Evolutionary conservation across 2,113 vertebrate species (phyloP), one percentile per base, ranked within the genome.

Genomic region (Rallus limicola): DNA sequence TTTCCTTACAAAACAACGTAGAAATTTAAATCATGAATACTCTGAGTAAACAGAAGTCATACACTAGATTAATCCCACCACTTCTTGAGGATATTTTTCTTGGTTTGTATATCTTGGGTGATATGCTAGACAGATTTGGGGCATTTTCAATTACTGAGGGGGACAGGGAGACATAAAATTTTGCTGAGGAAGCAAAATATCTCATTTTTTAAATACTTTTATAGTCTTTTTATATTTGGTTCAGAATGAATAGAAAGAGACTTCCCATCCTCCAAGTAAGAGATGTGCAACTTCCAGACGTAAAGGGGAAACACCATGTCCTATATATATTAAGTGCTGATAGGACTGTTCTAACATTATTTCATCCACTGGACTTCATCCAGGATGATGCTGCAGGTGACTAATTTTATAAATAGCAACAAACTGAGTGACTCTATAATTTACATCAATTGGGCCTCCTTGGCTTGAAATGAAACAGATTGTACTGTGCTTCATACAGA

Each of bases 321-420:
- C 48, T 59, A 64, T 42, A 6, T 55, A 84, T 74, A 86, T 90
- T 60, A 68, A 75, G 34, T 81, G 38, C 21, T 86, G 11, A 24
- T n/a, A 40, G 33, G 24, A 53, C 33, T 36, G 29, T 71, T 96
- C 33, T 64, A 79, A 53, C 11, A 33, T 75, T 68, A 48, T 88
- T 93, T 95, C 58, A 93, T 65, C 36, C 31, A 58, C 33, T 92
- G 75, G 82, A 46, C 58, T 84, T 96, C 80, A 71, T 88, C 80
- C 80, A 93, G 65, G 40, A 58, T 84, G 86, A 78, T 78, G 48
- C 26, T 88, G 86, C 65, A 92, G 92, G 93, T 95, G 77, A 89
- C 60, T 94, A 75, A 86, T 81, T 84, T 93, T 95, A 82, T 92
- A 86, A 96, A 93, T 79, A 95, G 62, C 72, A 88, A 69, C 68